phyloP scores from a whole-genome alignment of 2,888 invertebrate genomes.

The Drosophila anceps region DNA sequence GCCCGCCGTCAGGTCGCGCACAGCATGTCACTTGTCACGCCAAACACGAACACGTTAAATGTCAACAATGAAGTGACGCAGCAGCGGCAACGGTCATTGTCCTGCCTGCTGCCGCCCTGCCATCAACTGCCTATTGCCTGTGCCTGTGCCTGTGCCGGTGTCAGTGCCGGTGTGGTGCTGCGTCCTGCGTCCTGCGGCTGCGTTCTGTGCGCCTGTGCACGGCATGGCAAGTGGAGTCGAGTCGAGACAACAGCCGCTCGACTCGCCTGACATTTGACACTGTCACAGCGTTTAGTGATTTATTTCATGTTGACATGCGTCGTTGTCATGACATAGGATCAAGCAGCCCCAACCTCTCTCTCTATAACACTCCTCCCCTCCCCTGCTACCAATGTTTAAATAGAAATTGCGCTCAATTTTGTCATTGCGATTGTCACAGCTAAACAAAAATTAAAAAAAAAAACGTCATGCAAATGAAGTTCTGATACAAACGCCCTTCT shows the following conservation, averaged over 20 bases:
- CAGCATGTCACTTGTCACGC: constrained; percentile 82
- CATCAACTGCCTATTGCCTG: constrained; percentile 2
- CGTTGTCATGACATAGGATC: constrained; percentile 44
- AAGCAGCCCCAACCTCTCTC: not conserved
- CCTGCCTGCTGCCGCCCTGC: constrained; percentile 20
- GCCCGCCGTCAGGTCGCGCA: constrained; percentile 50
- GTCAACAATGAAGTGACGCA: constrained; percentile 80
- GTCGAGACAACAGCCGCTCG: constrained; percentile 38
- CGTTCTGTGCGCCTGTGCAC: constrained; percentile 22
- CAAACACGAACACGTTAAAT: constrained; percentile 80
- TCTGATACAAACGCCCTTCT: constrained; percentile 52
- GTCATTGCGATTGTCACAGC: constrained; percentile 50
- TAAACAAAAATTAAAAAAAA: not conserved
- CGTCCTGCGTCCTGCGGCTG: constrained; percentile 23
- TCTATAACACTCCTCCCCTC: not conserved
- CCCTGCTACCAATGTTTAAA: not conserved
- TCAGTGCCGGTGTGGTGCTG: not conserved
- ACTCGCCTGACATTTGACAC: constrained; percentile 72
- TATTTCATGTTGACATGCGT: constrained; percentile 79
- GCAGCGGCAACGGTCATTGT: constrained; percentile 64
- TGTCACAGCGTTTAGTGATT: constrained; percentile 80
- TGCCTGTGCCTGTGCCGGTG: not conserved
- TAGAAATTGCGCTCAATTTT: constrained; percentile 48
- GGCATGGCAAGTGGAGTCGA: constrained; percentile 10
- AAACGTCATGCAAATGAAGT: constrained; percentile 72